These are phyloP conservation scores for Andrena marginata DNA, from an alignment of 2,888 invertebrate species.

Conservation along the genomic window DNA sequence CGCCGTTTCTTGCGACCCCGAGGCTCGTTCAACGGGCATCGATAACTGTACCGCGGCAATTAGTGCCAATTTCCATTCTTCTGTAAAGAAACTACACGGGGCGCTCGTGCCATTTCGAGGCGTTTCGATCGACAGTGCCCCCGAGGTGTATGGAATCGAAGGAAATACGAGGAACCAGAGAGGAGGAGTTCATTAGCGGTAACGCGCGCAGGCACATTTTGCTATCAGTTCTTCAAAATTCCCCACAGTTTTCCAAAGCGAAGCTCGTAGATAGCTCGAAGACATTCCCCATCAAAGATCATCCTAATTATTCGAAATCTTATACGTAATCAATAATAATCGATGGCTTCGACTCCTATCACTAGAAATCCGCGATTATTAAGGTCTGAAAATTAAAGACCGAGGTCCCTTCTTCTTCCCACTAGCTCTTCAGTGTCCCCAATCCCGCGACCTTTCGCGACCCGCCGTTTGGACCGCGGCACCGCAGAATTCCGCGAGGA, in stretches of 20 bases:
- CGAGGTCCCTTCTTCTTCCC: background rate
- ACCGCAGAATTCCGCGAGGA: constrained; percentile 10
- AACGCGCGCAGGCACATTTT: too few relatives aligned
- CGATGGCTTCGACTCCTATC: background rate
- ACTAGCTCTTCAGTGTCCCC: background rate
- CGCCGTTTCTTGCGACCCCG: background rate
- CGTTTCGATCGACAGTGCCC: background rate
- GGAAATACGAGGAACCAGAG: too few relatives aligned
- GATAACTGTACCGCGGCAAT: constrained; percentile 6
- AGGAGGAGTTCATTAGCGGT: too few relatives aligned
- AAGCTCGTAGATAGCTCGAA: background rate
- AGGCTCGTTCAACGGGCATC: background rate
- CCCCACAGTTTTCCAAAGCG: too few relatives aligned
- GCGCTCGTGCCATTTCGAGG: background rate
- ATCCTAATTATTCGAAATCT: background rate
- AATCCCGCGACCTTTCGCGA: background rate
- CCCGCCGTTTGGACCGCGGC: background rate
- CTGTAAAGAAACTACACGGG: background rate
- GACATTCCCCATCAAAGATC: background rate
- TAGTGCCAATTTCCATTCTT: background rate
- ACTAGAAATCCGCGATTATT: background rate
- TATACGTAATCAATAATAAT: background rate
- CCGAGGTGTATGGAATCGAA: too few relatives aligned
- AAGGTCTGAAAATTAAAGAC: background rate
- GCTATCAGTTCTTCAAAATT: too few relatives aligned